phyloP scores from a whole-genome alignment of 1,140 invertebrate species.

The Drosophila gunungcola region DNA sequence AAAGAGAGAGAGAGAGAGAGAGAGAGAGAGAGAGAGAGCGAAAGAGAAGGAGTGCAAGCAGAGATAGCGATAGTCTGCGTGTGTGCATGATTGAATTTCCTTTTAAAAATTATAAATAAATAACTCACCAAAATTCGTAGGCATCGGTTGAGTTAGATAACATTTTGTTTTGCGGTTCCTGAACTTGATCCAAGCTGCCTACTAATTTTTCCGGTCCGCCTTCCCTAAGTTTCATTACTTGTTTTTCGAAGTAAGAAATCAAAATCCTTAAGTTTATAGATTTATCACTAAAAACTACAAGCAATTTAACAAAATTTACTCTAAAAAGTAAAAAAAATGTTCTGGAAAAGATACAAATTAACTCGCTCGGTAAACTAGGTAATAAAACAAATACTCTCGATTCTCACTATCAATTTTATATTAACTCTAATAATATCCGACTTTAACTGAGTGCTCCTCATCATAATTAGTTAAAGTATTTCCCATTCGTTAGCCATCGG shows the following conservation, averaged over 20 bases:
- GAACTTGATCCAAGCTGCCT: conserved; percentile 11
- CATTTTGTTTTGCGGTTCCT: conserved; percentile 35
- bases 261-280: background rate
- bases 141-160: conserved; percentile 32
- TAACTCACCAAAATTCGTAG: conserved; percentile 46
- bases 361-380: no score
- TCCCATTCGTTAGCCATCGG: background rate
- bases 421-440: no score
- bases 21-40: background rate
- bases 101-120: conserved; percentile 61
- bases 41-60: background rate
- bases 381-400: no score
- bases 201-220: background rate
- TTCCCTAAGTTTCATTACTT: background rate
- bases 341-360: no score
- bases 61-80: background rate
- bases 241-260: conserved; percentile 2
- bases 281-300: no score
- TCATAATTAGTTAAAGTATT: conserved; percentile 1
- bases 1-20: background rate
- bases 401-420: no score
- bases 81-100: conserved; percentile 50
- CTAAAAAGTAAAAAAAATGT: no score
- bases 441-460: no score
- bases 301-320: no score